Evolutionary conservation across 2,797 vertebrate genomes (phyloP).

Genomic region (Lophius americanus): DNA sequence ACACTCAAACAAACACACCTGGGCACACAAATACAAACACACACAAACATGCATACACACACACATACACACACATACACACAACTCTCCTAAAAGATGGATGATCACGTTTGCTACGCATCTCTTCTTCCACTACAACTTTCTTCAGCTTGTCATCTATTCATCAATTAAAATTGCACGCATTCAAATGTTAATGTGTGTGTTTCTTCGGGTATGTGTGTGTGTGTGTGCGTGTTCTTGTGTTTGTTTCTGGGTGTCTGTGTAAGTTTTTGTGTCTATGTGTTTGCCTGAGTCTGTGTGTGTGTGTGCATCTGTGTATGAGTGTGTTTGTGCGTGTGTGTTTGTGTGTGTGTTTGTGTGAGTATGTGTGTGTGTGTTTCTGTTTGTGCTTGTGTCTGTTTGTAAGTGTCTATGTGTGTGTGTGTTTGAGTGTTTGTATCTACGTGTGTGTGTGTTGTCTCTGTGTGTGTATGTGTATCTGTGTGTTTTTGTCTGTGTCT

Average conservation of each 20-base stretch:
- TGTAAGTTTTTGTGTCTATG: constrained; percentile 18
- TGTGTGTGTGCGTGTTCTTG: constrained; percentile 16
- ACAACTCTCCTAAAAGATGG: neutral
- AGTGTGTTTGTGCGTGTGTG: constrained; percentile 17
- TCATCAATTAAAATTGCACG: constrained; percentile 63
- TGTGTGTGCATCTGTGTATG: constrained; percentile 20
- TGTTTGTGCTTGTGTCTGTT: constrained; percentile 6
- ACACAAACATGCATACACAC: neutral
- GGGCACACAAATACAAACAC: too few species aligned
- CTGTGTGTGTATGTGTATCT: constrained; percentile 10
- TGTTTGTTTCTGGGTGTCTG: constrained; percentile 14
- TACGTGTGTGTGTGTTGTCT: constrained; percentile 8
- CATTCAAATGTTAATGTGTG: constrained; percentile 8
- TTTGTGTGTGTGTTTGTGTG: constrained; percentile 22
- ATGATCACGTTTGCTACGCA: constrained; percentile 16
- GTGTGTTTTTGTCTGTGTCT: constrained; percentile 30
- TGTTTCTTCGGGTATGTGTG: constrained; percentile 6
- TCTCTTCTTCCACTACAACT: constrained; percentile 21
- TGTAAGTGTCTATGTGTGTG: constrained; percentile 36
- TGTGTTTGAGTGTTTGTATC: constrained; percentile 11
- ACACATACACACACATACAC: neutral
- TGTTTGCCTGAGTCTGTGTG: constrained; percentile 11
- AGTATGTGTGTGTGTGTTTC: constrained; percentile 9
- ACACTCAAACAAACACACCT: too few species aligned
- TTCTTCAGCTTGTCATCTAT: constrained; percentile 24